Evolutionary conservation across 2,113 vertebrate species (phyloP).

Genomic region (Apodemus speciosus): DNA sequence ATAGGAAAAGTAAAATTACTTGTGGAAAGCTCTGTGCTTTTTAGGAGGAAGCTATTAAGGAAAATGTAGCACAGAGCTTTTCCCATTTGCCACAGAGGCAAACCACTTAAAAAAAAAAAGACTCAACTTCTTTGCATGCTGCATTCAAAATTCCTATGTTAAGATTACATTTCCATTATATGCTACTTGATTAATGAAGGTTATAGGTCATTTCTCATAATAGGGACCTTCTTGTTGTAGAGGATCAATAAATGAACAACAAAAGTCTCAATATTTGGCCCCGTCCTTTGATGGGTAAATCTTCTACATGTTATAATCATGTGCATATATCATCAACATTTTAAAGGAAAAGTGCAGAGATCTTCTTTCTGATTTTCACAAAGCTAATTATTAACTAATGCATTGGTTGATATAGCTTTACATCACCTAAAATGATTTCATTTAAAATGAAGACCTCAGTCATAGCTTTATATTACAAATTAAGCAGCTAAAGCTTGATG

Average conservation of each 20-base stretch:
- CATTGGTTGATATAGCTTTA: not conserved
- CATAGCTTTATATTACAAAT: conserved; percentile 24
- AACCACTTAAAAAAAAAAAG: not conserved
- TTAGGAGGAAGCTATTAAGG: not conserved
- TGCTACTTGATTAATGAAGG: not conserved
- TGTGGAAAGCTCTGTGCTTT: not conserved
- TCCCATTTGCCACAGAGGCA: not conserved
- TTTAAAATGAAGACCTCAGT: not conserved
- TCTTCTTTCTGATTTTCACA: not conserved
- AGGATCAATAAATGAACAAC: not conserved
- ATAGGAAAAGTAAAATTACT: conserved; percentile 19
- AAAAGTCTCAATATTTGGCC: not conserved
- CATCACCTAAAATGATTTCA: not conserved
- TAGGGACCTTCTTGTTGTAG: not conserved
- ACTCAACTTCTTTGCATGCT: not conserved
- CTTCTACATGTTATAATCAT: not conserved
- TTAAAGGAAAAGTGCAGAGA: not conserved
- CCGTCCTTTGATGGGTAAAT: not conserved
- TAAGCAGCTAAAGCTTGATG: not conserved
- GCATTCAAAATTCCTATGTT: not conserved
- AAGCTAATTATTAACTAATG: conserved; percentile 9
- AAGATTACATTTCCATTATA: not conserved
- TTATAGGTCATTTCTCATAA: not conserved
- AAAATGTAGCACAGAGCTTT: not conserved
- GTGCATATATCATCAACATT: not conserved